These are phyloP conservation scores for Diogma glabrata DNA, from an alignment of 2,888 invertebrate species.

Conservation along the genomic window DNA sequence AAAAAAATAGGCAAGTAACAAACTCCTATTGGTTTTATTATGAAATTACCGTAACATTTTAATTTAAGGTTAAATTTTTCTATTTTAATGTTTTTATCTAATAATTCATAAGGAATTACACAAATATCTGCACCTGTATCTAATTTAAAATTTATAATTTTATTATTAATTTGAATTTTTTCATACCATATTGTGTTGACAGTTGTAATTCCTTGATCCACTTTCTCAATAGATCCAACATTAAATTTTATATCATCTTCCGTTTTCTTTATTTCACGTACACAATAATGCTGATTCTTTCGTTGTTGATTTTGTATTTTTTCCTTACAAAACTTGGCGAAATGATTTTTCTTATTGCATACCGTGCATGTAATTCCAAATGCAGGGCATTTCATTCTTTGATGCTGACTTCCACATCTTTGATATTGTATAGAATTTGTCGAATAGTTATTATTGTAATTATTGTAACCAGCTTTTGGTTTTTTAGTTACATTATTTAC, in stretches of 20 bases:
- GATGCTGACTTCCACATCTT: not conserved
- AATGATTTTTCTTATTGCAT: not conserved
- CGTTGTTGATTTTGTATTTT: not conserved
- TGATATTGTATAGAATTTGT: not conserved
- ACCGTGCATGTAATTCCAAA: not conserved
- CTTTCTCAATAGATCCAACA: not conserved
- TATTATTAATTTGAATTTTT: not conserved
- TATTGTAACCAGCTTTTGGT: no score
- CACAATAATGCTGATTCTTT: not conserved
- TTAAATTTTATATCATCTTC: not conserved
- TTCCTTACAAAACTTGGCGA: not conserved
- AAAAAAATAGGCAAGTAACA: not conserved
- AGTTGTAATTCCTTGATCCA: not conserved
- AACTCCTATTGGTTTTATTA: not conserved
- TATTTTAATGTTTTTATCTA: not conserved
- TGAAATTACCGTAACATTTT: not conserved
- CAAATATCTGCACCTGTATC: not conserved
- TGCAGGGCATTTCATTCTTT: not conserved
- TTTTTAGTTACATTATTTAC: no score
- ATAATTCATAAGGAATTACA: not conserved
- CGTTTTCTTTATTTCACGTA: not conserved
- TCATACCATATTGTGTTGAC: not conserved
- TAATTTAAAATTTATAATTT: not conserved
- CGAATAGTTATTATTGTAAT: not conserved
- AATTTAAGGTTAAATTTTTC: not conserved